Conservation (phyloP, 2,888 invertebrate species). For the Alloplasta piceator region DNA sequence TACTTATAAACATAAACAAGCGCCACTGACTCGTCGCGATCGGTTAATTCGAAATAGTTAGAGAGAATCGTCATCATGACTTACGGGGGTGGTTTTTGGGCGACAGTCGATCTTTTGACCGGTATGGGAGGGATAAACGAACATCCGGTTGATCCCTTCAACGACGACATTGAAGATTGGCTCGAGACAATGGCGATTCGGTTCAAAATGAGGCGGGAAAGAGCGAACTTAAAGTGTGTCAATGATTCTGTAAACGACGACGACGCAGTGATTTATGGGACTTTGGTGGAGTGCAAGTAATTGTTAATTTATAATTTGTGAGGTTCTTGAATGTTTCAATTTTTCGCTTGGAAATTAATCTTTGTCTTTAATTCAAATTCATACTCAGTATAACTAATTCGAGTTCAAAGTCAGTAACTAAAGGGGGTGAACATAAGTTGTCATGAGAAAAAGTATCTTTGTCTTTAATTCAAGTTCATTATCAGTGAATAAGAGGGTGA, state of each 20-base stretch:
- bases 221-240: slow-evolving; percentile 49
- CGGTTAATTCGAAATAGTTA: neutral
- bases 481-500: neutral
- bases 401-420: too few species aligned
- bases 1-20: too few species aligned
- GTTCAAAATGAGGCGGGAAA: slow-evolving; percentile 65
- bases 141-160: slow-evolving; percentile 63
- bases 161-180: slow-evolving; percentile 76
- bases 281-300: slow-evolving; percentile 66
- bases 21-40: too few species aligned
- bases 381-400: too few species aligned
- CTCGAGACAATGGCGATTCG: slow-evolving; percentile 73
- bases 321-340: neutral
- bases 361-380: neutral
- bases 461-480: neutral
- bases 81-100: slow-evolving; percentile 86
- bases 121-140: slow-evolving; percentile 57
- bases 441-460: too few species aligned
- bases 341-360: neutral
- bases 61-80: slow-evolving; percentile 69
- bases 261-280: slow-evolving; percentile 18
- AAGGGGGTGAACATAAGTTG: too few species aligned
- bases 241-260: slow-evolving; percentile 48
- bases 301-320: slow-evolving; percentile 20
- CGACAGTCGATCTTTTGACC: slow-evolving; percentile 86